phyloP scores from a whole-genome alignment of 37 sponge, comb jelly and placozoan genomes.

The Theonella swinhoei region DNA sequence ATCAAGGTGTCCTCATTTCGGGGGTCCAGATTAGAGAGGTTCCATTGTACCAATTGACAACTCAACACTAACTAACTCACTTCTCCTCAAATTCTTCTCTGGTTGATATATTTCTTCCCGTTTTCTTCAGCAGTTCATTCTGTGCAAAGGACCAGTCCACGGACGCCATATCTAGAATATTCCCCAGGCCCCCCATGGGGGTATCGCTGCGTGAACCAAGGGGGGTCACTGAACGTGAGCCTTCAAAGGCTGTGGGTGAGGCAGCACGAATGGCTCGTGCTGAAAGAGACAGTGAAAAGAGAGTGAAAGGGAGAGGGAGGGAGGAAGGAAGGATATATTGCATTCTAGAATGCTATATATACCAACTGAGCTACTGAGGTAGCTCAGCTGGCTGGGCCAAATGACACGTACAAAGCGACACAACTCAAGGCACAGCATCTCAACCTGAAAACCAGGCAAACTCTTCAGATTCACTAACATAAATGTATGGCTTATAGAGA shows the following conservation, averaged over 20 bases:
- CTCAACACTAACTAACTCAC: too few species aligned
- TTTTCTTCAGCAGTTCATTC: constrained; percentile 71
- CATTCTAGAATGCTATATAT: too few species aligned
- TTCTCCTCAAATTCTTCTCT: constrained; percentile 50
- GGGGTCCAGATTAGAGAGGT: too few species aligned
- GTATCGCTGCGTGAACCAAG: background rate
- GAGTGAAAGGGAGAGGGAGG: background rate
- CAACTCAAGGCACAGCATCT: too few species aligned
- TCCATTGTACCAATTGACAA: too few species aligned
- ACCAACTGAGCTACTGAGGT: too few species aligned
- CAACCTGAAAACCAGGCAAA: too few species aligned
- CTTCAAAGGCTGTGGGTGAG: background rate
- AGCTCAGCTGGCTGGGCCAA: too few species aligned
- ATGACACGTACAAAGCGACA: too few species aligned
- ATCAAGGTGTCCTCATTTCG: too few species aligned
- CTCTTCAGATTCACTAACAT: too few species aligned
- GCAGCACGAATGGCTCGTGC: background rate
- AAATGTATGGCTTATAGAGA: too few species aligned
- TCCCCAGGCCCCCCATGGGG: background rate
- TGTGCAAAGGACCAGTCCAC: constrained; percentile 89
- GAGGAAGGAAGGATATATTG: background rate
- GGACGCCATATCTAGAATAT: background rate
- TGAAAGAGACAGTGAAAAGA: background rate
- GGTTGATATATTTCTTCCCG: constrained; percentile 69
- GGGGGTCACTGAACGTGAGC: background rate